phyloP scores from a whole-genome alignment of 2,113 vertebrate species.

The Empidonax alnorum region DNA sequence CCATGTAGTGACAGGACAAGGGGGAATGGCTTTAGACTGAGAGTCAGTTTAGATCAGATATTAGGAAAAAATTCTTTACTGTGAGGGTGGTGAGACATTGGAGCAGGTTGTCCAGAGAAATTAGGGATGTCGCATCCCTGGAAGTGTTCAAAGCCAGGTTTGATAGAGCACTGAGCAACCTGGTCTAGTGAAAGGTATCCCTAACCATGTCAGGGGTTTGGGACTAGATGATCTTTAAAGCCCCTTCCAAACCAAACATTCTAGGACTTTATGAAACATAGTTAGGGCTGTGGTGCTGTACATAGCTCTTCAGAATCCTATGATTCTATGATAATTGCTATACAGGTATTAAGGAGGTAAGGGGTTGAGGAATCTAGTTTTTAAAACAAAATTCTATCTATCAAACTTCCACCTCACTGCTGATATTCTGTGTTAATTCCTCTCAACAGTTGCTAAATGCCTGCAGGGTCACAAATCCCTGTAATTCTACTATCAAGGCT shows the following conservation, averaged over 20 bases:
- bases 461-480: background rate
- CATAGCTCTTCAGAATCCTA: background rate
- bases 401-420: background rate
- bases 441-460: background rate
- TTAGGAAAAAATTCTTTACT: background rate
- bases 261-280: background rate
- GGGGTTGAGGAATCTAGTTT: rapidly evolving
- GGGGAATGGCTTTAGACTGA: background rate
- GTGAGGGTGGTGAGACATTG: background rate
- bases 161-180: background rate
- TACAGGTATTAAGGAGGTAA: background rate
- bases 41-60: background rate
- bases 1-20: background rate
- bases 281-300: background rate
- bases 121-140: background rate
- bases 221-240: background rate
- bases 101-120: background rate
- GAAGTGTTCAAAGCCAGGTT: background rate
- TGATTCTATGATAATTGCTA: background rate
- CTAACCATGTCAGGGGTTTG: background rate
- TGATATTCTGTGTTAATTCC: background rate
- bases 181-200: background rate
- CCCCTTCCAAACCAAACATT: background rate
- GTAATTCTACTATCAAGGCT: background rate
- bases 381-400: background rate